These are phyloP conservation scores for Parazoanthus swiftii DNA, from an alignment of 92 coral and sea anemone genomes.

Conservation along the genomic window DNA sequence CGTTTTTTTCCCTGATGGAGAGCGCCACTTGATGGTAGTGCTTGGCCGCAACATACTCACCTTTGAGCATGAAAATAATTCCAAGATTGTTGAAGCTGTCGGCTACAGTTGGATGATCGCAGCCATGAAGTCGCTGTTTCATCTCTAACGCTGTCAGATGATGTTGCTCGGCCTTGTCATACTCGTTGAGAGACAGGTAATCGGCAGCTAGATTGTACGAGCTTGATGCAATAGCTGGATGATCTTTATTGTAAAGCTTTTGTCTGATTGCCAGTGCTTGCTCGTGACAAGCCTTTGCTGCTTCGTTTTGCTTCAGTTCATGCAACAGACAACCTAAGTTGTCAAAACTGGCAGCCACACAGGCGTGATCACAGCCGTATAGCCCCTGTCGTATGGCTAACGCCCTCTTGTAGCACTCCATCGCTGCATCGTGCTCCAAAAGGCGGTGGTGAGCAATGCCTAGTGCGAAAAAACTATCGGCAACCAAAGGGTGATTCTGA, in stretches of 20 bases:
- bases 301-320: constrained; percentile 22
- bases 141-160: constrained; percentile 33
- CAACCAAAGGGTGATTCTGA: constrained; percentile 40
- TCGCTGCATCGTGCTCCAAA: constrained; percentile 19
- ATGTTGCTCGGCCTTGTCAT: constrained; percentile 24
- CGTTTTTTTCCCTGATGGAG: constrained; percentile 20
- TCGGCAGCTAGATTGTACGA: constrained; percentile 32
- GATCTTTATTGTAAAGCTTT: constrained; percentile 10
- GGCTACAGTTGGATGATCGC: constrained; percentile 31
- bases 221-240: constrained; percentile 23
- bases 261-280: constrained; percentile 38
- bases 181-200: constrained; percentile 16
- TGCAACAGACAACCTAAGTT: constrained; percentile 34
- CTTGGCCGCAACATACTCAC: constrained; percentile 27
- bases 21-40: constrained; percentile 32
- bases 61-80: constrained; percentile 34
- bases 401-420: constrained; percentile 43
- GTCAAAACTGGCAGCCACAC: constrained; percentile 44
- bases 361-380: constrained; percentile 28
- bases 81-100: constrained; percentile 44
- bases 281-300: constrained; percentile 34
- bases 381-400: constrained; percentile 29
- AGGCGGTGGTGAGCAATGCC: constrained; percentile 50
- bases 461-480: constrained; percentile 42
- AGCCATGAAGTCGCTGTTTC: constrained; percentile 22